Evolutionary conservation across 2,113 vertebrate species (phyloP).

Genomic region (Chaenogobius annularis): DNA sequence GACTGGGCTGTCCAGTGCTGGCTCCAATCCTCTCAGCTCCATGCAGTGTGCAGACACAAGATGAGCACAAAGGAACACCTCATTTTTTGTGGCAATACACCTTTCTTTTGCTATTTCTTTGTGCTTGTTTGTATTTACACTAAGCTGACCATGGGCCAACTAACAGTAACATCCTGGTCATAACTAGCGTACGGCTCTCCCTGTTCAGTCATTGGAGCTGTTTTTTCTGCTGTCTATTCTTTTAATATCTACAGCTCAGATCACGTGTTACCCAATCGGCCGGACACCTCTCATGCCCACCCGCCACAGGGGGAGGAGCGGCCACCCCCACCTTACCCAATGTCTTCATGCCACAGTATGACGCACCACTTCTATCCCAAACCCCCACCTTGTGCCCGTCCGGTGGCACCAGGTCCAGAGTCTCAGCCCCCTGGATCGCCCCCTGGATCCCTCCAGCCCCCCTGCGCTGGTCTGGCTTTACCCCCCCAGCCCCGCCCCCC

Average conservation of each 20-base stretch:
- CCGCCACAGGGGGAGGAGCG: conserved; percentile 78
- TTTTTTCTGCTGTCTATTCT: conserved; percentile 77
- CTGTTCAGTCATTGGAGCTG: conserved; percentile 77
- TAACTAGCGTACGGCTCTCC: conserved; percentile 65
- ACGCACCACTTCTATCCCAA: conserved; percentile 76
- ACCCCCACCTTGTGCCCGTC: conserved; percentile 75
- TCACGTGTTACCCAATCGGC: conserved; percentile 81
- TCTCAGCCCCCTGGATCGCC: conserved; percentile 75
- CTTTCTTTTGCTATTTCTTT: conserved; percentile 60
- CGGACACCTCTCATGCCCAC: conserved; percentile 81
- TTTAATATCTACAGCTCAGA: conserved; percentile 84
- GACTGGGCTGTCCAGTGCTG: conserved; percentile 29
- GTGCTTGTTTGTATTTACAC: conserved; percentile 67
- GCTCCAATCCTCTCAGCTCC: conserved; percentile 65
- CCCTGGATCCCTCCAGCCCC: conserved; percentile 74
- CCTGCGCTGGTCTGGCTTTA: conserved; percentile 78
- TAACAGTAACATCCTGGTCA: conserved; percentile 58
- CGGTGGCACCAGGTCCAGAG: conserved; percentile 78
- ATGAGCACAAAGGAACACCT: conserved; percentile 64
- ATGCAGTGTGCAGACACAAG: conserved; percentile 80
- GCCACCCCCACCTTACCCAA: conserved; percentile 76
- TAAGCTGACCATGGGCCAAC: conserved; percentile 63
- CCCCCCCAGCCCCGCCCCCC: conserved; percentile 71
- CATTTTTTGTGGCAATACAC: conserved; percentile 62
- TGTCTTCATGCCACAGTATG: conserved; percentile 63